These are phyloP conservation scores for Arctia plantaginis DNA, from an alignment of 2,888 invertebrate species.

Conservation along the genomic window DNA sequence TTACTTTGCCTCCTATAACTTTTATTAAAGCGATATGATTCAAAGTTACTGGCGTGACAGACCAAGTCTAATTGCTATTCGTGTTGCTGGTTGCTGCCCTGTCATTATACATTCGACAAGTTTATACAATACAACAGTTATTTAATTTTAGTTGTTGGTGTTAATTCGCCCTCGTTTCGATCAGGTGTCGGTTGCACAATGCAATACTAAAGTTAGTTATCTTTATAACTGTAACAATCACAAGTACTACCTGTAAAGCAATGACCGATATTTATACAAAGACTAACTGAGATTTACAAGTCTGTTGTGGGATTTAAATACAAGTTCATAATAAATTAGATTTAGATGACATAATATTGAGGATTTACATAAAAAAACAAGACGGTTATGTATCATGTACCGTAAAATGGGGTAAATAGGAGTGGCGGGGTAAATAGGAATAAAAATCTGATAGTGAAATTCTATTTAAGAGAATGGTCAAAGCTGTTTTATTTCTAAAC, in stretches of 20 bases:
- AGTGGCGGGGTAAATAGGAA: no score
- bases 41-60: slow-evolving; percentile 62
- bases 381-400: no score
- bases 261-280: slow-evolving; percentile 55
- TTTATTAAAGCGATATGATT: slow-evolving; percentile 73
- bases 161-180: slow-evolving; percentile 68
- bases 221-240: slow-evolving; percentile 51
- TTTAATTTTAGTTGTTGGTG: slow-evolving; percentile 64
- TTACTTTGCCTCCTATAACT: slow-evolving; percentile 61
- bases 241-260: slow-evolving; percentile 53
- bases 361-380: no score
- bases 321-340: no score
- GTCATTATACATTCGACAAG: slow-evolving; percentile 65
- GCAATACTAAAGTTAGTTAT: slow-evolving; percentile 37
- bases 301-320: slow-evolving; percentile 22
- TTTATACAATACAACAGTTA: slow-evolving; percentile 66
- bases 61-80: slow-evolving; percentile 62
- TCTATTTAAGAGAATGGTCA: no score
- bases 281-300: slow-evolving; percentile 38
- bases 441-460: no score
- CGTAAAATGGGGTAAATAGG: no score
- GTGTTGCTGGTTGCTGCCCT: slow-evolving; percentile 56
- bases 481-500: no score
- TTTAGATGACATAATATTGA: no score
- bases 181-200: slow-evolving; percentile 62